Base-by-base conservation (phyloP, 2,888 invertebrate genomes). In the Pasiphila rectangulata region DNA sequence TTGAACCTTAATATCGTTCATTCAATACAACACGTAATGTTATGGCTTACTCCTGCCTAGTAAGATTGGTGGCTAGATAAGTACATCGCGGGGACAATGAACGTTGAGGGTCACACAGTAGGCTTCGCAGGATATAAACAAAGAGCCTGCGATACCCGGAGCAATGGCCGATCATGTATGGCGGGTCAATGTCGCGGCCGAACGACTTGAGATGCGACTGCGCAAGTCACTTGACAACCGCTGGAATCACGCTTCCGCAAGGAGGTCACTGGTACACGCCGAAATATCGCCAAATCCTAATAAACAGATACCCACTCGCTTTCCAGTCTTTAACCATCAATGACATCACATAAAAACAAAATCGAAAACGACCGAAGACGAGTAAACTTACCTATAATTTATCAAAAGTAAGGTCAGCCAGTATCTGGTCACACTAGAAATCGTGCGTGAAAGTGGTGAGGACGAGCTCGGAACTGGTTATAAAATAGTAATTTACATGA, bases 161-260 rank as follows among this genome's bases (percentile, higher is more conserved):
- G 87, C 87, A 85, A 81, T 84, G 87, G 72, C 87, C 87, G 84
- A 79, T 76, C 81, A 75, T 71, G 77, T 78, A 79, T 75, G 77
- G 67, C 77, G 76, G 87, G 84, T 88, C 88, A 87, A 86, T 87
- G 87, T 87, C 87, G 86, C 79, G 86, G 81, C 67, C 83, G 68
- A 69, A 67, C 75, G 74, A 72, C 82, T 77, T 76, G 67, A 77
- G 79, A 75, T 77, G 78, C 75, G 76, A 67, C 77, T 76, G 73
- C 62, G 62, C 72, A 73, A 72, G 75, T 76, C 79, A 57, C 70
- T 72, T 61, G 63, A 78, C 83, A 61, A 59, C 61, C 52, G 62
- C 73, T 74, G 75, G 73, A 75, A 72, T 63, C 67, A 62, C 64
- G 69, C 77, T 75, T 75, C 75, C 71, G 64, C 72, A 81, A 81